Conservation (phyloP, 2,888 invertebrate genomes). For the Cyclophora punctaria region DNA sequence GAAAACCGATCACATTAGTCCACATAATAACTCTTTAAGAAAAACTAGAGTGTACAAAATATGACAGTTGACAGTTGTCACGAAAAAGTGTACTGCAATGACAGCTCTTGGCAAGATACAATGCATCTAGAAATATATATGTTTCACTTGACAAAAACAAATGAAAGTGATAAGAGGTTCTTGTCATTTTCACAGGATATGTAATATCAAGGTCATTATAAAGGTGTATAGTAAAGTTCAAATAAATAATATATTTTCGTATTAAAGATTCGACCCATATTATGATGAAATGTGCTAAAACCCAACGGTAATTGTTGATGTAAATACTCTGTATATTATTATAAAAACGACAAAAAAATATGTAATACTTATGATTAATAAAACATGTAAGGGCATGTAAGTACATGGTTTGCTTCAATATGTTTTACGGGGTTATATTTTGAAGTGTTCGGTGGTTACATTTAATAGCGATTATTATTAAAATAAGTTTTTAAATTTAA, state of each 20-base stretch:
- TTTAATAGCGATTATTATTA: background rate
- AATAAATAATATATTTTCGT: constrained; percentile 19
- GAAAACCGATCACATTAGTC: too few species aligned
- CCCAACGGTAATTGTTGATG: constrained; percentile 24
- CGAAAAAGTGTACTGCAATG: too few species aligned
- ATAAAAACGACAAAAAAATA: too few species aligned
- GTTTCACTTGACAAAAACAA: too few species aligned
- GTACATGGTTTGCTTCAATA: constrained; percentile 37
- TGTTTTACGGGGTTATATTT: constrained; percentile 37
- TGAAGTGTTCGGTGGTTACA: background rate
- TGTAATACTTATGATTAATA: constrained; percentile 28
- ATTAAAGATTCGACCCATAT: constrained; percentile 28
- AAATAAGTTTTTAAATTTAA: background rate
- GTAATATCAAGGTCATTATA: too few species aligned
- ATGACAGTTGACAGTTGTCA: too few species aligned
- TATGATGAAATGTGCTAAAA: constrained; percentile 46
- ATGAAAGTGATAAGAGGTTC: too few species aligned
- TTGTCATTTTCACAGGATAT: too few species aligned
- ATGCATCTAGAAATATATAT: too few species aligned
- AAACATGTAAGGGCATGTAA: constrained; percentile 45
- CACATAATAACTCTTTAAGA: too few species aligned
- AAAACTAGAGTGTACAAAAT: too few species aligned
- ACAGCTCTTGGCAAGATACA: too few species aligned
- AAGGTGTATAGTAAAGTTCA: background rate
- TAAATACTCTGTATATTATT: constrained; percentile 58